Evolutionary conservation across 2,888 invertebrate species (phyloP), one percentile per base, ranked within the genome.

Genomic region (Thalpophila matura): DNA sequence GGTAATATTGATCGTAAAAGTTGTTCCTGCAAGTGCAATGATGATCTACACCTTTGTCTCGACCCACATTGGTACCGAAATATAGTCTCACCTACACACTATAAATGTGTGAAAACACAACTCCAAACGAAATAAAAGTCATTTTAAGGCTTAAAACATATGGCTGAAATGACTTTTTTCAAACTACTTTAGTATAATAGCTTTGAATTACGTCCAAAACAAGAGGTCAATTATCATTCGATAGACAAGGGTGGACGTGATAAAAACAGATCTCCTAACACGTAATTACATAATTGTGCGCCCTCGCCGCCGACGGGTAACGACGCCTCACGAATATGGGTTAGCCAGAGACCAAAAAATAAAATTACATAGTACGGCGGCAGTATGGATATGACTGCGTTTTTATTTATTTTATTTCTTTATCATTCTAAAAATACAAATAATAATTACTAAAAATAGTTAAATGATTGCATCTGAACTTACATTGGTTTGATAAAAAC

Each of bases 191-290:
- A 46, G 59, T 59, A 64, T 89, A 87, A 92, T 86, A 82, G 88
- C 81, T 89, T 86, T 74, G 85, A 90, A 91, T 92, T 90, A 92
- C 88, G 84, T 86, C 84, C 89, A 89, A 91, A 93, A 93, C 91
- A 91, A 93, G 92, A 90, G 90, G 83, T 91, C 91, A 92, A 94
- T 94, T 94, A 94, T 92, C 88, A 87, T 88, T 84, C 86, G 84
- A 93, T 94, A 94, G 94, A 94, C 93, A 92, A 92, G 94, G 94
- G 94, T 94, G 91, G 93, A 95, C 93, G 94, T 94, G 95, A 93
- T 95, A 95, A 95, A 94, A 95, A 94, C 95, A 94, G 89, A 95
- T 95, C 92, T 93, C 85, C 92, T 94, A 94, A 94, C 94, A 94
- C 94, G 85, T 95, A 95, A 95, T 95, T 95, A 94, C 93, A 91